Evolutionary conservation across 1,140 invertebrate genomes (phyloP).

Genomic region (Atopsyche davidsoni): DNA sequence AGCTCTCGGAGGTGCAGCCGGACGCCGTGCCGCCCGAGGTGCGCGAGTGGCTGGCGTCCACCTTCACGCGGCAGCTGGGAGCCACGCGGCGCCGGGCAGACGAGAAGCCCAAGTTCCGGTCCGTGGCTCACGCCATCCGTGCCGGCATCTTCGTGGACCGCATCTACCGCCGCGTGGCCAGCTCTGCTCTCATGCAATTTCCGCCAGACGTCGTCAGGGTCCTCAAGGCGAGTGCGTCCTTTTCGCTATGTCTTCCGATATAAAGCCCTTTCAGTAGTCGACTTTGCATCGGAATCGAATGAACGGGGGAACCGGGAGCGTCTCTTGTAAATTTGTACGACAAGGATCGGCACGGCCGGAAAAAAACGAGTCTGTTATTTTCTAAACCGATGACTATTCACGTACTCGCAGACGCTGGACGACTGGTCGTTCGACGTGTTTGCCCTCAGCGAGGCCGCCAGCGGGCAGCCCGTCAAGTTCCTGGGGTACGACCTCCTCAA

Average conservation of each 20-base stretch:
- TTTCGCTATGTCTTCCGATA: not conserved
- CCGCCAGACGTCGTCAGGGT: slow-evolving; percentile 80
- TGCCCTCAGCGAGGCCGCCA: slow-evolving; percentile 74
- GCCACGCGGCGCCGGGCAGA: slow-evolving; percentile 67
- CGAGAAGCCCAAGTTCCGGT: slow-evolving; percentile 83
- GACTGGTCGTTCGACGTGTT: slow-evolving; percentile 97
- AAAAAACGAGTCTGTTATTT: too few relatives aligned
- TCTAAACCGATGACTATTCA: too few relatives aligned
- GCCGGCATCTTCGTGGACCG: slow-evolving; percentile 97
- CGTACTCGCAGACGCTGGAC: slow-evolving; percentile 83
- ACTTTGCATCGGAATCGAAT: too few relatives aligned
- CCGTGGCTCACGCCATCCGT: slow-evolving; percentile 94
- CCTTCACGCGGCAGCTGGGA: slow-evolving; percentile 88
- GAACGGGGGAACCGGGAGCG: too few relatives aligned
- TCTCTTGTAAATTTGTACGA: too few relatives aligned
- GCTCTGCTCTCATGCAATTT: slow-evolving; percentile 80
- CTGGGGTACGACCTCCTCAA: slow-evolving; percentile 91
- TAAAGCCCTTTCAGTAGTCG: too few relatives aligned
- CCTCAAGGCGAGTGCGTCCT: slow-evolving; percentile 66
- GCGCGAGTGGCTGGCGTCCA: slow-evolving; percentile 93
- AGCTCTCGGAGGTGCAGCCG: slow-evolving; percentile 85
- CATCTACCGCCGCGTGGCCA: slow-evolving; percentile 85
- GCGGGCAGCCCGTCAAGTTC: slow-evolving; percentile 83
- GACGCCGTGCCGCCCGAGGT: slow-evolving; percentile 93
- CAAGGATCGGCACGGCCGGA: too few relatives aligned